Conservation (phyloP, 92 coral and sea anemone genomes). For the Anthopleura xanthogrammica region DNA sequence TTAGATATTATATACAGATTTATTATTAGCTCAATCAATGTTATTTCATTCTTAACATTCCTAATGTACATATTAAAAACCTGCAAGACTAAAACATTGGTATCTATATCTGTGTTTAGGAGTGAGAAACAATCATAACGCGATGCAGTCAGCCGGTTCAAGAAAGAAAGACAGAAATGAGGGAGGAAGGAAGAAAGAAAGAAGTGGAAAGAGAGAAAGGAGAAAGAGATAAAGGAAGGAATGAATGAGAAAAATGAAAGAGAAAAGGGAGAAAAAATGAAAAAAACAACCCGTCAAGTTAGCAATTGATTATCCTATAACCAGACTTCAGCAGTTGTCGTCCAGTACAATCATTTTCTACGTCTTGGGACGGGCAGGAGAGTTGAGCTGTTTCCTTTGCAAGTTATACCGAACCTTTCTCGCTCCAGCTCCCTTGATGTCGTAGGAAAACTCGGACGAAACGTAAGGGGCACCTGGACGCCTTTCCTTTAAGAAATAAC, state of each 20-base stretch:
- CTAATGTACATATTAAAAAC: conserved; percentile 1
- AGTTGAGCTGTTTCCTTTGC: conserved; percentile 51
- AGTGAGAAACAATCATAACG: too few relatives aligned
- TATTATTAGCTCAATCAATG: too few relatives aligned
- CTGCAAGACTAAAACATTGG: background rate
- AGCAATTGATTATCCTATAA: too few relatives aligned
- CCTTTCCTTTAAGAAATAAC: conserved; percentile 34
- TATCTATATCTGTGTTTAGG: background rate
- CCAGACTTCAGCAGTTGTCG: too few relatives aligned
- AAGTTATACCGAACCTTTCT: conserved; percentile 86
- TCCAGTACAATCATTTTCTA: background rate
- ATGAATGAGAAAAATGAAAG: too few relatives aligned
- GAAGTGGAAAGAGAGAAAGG: too few relatives aligned
- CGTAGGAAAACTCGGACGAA: conserved; percentile 82
- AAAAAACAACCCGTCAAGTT: too few relatives aligned
- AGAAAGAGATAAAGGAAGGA: too few relatives aligned
- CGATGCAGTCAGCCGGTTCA: too few relatives aligned
- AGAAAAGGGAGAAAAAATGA: too few relatives aligned
- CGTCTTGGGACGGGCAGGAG: conserved; percentile 30
- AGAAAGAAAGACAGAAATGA: too few relatives aligned
- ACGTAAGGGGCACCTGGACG: conserved; percentile 68
- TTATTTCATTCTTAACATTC: background rate
- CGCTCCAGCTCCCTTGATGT: conserved; percentile 89
- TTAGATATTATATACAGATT: background rate
- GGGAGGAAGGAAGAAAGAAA: too few relatives aligned